These are phyloP conservation scores for Pempheris klunzingeri DNA, from an alignment of 2,797 vertebrate species.

Conservation along the genomic window DNA sequence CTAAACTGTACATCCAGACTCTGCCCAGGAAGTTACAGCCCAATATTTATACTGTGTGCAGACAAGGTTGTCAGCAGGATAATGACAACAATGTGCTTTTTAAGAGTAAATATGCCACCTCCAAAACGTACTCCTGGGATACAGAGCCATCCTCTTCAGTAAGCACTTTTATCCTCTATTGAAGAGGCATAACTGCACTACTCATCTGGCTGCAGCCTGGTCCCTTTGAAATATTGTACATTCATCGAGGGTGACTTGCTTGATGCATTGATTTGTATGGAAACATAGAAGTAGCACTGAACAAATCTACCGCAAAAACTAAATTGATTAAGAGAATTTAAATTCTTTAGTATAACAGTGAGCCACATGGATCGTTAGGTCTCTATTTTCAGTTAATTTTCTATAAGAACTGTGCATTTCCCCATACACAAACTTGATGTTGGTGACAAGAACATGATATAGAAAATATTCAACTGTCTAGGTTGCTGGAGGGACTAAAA, in stretches of 20 bases:
- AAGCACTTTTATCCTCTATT: constrained; percentile 41
- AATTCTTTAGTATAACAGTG: not conserved
- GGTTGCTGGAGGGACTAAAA: not conserved
- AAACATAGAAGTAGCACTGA: constrained; percentile 20
- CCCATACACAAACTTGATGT: not conserved
- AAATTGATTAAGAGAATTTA: constrained; percentile 18
- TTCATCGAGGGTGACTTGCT: constrained; percentile 7
- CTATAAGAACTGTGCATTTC: not conserved
- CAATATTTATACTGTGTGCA: constrained; percentile 39
- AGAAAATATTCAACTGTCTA: constrained; percentile 8
- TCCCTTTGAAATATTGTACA: constrained; percentile 34
- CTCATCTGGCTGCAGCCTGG: constrained; percentile 10
- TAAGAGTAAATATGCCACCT: constrained; percentile 25
- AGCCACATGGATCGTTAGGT: not conserved
- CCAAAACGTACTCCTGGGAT: constrained; percentile 24
- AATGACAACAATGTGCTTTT: constrained; percentile 28
- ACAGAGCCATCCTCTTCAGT: constrained; percentile 36
- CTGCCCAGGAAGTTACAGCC: constrained; percentile 30
- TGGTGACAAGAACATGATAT: not conserved
- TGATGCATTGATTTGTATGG: constrained; percentile 26
- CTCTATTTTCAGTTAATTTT: not conserved
- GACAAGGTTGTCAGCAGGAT: constrained; percentile 39
- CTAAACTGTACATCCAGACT: constrained; percentile 31
- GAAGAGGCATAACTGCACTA: constrained; percentile 26
- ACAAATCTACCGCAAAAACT: not conserved